A percentile compares a stretch with the other conserved stretches of the same genome.
phyloP scores from a whole-genome alignment of 1,140 invertebrate species.

The Heliothis subflexa region DNA sequence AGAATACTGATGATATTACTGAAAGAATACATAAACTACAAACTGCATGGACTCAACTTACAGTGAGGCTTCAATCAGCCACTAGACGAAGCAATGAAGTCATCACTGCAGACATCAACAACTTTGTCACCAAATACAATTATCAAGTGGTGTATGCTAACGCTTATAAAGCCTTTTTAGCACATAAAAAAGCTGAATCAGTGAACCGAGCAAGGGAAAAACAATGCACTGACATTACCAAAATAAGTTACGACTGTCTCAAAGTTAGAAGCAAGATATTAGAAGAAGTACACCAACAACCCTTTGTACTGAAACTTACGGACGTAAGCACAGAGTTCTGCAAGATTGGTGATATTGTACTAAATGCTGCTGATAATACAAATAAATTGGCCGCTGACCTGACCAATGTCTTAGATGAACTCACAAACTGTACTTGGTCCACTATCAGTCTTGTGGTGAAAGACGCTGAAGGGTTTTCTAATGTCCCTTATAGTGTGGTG shows the following conservation, averaged over 20 bases:
- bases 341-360: conserved; percentile 77
- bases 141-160: conserved; percentile 71
- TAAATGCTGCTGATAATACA: conserved; percentile 73
- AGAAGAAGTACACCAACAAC: conserved; percentile 72
- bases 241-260: conserved; percentile 77
- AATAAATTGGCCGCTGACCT: conserved; percentile 68
- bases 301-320: conserved; percentile 77
- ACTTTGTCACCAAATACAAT: conserved; percentile 75
- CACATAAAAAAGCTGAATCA: conserved; percentile 72
- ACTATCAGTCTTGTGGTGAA: conserved; percentile 71
- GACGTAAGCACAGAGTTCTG: conserved; percentile 78
- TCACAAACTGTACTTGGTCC: conserved; percentile 76
- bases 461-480: conserved; percentile 67
- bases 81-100: conserved; percentile 78
- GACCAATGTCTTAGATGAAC: conserved; percentile 59
- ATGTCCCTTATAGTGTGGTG: conserved; percentile 79
- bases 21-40: conserved; percentile 77
- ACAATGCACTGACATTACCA: conserved; percentile 77
- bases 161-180: conserved; percentile 68
- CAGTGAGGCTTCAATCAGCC: conserved; percentile 77
- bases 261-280: conserved; percentile 81
- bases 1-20: conserved; percentile 66
- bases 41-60: conserved; percentile 75
- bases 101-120: conserved; percentile 72
- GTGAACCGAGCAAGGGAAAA: conserved; percentile 70